A percentile compares a stretch with the other conserved stretches of the same genome.
phyloP scores from a whole-genome alignment of 1,140 invertebrate species.

The Drosophila subobscura region DNA sequence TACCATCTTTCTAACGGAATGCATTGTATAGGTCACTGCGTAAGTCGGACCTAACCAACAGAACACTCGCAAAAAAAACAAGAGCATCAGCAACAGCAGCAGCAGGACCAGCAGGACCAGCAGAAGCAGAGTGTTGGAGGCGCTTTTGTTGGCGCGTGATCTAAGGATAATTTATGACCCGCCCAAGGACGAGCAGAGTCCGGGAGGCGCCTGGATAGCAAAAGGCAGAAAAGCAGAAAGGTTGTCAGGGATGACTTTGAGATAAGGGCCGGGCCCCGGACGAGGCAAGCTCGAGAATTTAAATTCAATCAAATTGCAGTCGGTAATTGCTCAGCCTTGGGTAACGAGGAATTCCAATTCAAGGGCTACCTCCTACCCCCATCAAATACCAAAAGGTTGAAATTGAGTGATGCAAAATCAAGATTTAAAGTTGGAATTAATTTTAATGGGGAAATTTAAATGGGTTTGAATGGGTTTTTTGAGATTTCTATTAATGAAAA shows the following conservation, averaged over 20 bases:
- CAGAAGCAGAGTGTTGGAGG: constrained; percentile 23
- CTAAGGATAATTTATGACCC: constrained; percentile 59
- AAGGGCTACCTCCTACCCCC: neutral
- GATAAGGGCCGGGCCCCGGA: constrained; percentile 19
- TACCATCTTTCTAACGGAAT: constrained; percentile 48
- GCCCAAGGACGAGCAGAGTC: neutral
- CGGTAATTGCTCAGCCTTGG: constrained; percentile 40
- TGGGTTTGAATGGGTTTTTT: neutral
- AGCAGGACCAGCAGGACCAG: constrained; percentile 1
- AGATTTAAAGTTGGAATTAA: no score
- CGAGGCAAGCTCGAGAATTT: constrained; percentile 38
- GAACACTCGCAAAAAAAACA: constrained; percentile 1
- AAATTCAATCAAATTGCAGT: constrained; percentile 52
- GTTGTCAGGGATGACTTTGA: constrained; percentile 38
- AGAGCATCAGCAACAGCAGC: constrained; percentile 1
- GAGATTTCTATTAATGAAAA: neutral
- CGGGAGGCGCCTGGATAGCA: neutral
- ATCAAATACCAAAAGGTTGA: no score
- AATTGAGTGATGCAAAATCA: no score
- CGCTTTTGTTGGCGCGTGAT: constrained; percentile 59
- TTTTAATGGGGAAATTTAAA: neutral
- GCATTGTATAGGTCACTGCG: constrained; percentile 63
- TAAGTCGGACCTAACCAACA: constrained; percentile 25
- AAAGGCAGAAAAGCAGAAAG: neutral
- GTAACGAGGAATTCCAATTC: constrained; percentile 9